Evolutionary conservation across 2,888 invertebrate genomes (phyloP).

Genomic region (Latrodectus hesperus): DNA sequence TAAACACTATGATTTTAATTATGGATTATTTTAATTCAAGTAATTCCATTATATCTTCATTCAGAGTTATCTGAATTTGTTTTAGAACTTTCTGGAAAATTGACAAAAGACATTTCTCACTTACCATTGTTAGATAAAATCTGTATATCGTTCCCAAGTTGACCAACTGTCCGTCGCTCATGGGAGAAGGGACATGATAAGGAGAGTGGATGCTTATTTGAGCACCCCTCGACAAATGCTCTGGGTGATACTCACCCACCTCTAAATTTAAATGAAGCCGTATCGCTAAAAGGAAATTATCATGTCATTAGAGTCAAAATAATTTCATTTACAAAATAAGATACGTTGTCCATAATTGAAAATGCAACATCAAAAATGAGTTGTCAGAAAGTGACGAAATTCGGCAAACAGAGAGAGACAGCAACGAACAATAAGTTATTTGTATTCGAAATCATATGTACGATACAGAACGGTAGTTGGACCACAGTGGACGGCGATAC

Average conservation of each 20-base stretch:
- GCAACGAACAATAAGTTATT: too few relatives aligned
- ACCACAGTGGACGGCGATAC: too few relatives aligned
- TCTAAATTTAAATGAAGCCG: slow-evolving; percentile 38
- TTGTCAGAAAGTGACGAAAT: too few relatives aligned
- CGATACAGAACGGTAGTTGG: too few relatives aligned
- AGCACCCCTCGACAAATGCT: slow-evolving; percentile 53
- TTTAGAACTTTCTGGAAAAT: too few relatives aligned
- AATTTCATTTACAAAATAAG: too few relatives aligned
- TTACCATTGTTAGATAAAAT: slow-evolving; percentile 41
- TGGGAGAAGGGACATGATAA: slow-evolving; percentile 53
- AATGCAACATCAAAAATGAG: too few relatives aligned
- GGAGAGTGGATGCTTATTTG: slow-evolving; percentile 62
- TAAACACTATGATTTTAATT: background rate
- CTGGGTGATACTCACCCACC: slow-evolving; percentile 51
- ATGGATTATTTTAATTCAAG: background rate
- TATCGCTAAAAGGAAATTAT: slow-evolving; percentile 19
- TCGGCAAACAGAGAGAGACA: too few relatives aligned
- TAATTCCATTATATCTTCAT: background rate
- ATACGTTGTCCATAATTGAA: too few relatives aligned
- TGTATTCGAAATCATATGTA: too few relatives aligned
- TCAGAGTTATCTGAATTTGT: background rate
- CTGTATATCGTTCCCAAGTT: slow-evolving; percentile 61
- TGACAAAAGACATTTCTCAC: background rate
- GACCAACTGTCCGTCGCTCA: slow-evolving; percentile 47
- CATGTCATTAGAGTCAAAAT: too few relatives aligned